Conservation (phyloP, 2,113 vertebrate genomes). For the Rhinogobius similis region DNA sequence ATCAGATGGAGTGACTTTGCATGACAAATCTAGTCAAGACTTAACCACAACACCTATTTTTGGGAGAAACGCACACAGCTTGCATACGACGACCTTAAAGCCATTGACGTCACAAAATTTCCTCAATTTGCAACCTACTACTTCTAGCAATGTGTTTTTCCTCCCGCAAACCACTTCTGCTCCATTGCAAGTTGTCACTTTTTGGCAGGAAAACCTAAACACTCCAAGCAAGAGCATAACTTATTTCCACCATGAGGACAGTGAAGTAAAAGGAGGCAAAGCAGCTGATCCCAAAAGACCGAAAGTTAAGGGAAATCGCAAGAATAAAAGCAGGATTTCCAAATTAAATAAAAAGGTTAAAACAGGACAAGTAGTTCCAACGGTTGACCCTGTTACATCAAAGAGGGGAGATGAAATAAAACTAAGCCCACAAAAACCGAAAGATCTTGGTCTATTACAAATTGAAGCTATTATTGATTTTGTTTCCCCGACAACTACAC, state of each 20-base stretch:
- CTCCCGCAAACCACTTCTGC: conserved; percentile 63
- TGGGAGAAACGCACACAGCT: not conserved
- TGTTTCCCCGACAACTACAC: conserved; percentile 22
- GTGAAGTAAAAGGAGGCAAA: conserved; percentile 33
- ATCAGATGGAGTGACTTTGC: conserved; percentile 55
- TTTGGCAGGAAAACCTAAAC: conserved; percentile 43
- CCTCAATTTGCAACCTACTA: conserved; percentile 11
- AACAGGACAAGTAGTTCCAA: conserved; percentile 24
- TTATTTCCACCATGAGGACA: conserved; percentile 33
- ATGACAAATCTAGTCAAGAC: conserved; percentile 45
- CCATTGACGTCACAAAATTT: not conserved
- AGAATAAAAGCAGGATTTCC: conserved; percentile 3
- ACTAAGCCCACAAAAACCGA: conserved; percentile 12
- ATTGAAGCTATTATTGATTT: conserved; percentile 29
- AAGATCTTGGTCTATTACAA: conserved; percentile 12
- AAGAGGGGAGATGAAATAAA: conserved; percentile 20
- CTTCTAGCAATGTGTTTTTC: conserved; percentile 40
- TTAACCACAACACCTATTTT: conserved; percentile 2
- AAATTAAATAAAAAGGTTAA: conserved; percentile 22
- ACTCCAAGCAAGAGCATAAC: conserved; percentile 29
- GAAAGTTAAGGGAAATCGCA: not conserved
- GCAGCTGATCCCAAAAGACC: conserved; percentile 35
- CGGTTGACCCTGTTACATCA: conserved; percentile 21
- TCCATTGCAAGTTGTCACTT: conserved; percentile 44
- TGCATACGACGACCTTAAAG: not conserved